Percentiles rank a stretch among this genome's conserved stretches.
Evolutionary conservation across 2,888 invertebrate species (phyloP).

Genomic region (Diloba caeruleocephala): DNA sequence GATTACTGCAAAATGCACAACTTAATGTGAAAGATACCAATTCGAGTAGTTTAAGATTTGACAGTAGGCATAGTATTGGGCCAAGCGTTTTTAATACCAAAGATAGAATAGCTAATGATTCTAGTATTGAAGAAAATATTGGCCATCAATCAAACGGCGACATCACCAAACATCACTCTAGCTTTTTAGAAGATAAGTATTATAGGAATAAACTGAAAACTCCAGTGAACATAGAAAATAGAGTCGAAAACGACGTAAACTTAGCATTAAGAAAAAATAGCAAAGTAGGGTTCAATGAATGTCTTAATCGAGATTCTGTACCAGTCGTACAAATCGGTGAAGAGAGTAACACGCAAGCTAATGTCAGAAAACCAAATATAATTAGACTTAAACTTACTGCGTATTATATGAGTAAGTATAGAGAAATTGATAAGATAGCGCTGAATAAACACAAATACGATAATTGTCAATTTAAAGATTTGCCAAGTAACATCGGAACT

Average conservation of each 20-base stretch:
- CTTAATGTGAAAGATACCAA: background rate
- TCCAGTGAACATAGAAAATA: background rate
- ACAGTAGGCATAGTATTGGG: constrained; percentile 7
- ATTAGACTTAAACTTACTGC: background rate
- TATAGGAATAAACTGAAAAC: background rate
- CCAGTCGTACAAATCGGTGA: background rate
- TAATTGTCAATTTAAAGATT: background rate
- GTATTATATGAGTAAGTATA: background rate
- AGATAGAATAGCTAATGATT: background rate
- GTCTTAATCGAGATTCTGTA: background rate
- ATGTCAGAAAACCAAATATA: background rate
- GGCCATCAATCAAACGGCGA: background rate
- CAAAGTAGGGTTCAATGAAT: background rate
- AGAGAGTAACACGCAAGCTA: background rate
- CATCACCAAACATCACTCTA: background rate
- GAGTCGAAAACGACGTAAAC: background rate
- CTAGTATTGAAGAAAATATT: background rate
- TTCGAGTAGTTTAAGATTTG: background rate
- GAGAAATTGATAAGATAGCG: background rate
- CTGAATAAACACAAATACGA: background rate
- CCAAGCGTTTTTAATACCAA: background rate
- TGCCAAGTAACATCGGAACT: background rate
- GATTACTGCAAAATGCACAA: background rate
- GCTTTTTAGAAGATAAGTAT: background rate
- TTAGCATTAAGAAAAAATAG: background rate